Base-by-base conservation (phyloP, 2,797 vertebrate genomes). In the Alectoris magna region DNA sequence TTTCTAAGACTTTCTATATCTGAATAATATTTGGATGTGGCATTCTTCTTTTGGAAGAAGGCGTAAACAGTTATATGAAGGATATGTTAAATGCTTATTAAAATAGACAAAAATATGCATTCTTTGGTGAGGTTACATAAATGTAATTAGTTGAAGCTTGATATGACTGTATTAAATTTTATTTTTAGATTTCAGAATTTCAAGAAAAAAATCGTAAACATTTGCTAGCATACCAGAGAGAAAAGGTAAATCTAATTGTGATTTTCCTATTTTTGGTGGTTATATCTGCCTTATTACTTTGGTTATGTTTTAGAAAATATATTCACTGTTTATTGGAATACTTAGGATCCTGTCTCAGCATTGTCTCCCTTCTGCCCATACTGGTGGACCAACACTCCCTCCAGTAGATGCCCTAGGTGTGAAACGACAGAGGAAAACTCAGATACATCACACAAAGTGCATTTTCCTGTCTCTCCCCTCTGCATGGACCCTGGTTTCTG, bases 181-280 rank as follows among this genome's bases (percentile, higher is more conserved):
- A 48, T 92, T 94, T 93, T 93, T 93, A 99, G 99, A 96, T 99
- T 89, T 83, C 98, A 88, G 97, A 97, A 90, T 99, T 99, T 94
- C 99, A 99, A 97, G 97, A 98, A 84, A 98, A 97, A 94, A 98
- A 99, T 86, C 97, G 98, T 81, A 98, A 96, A 86, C 97, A 98
- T 85, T 97, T 99, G 34, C n/a, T 98, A 71, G 49, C 96, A 58
- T 94, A 98, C 93, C 98, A 98, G 66, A 97, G 97, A 94, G 96
- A 98, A 94, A 98, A 97, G 98, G 99, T 99, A 97, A 97, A 63
- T 93, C 9, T 67, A 27, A 14, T 10, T 27, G 7, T 34, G 17
- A 76, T 48, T 80, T 72, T 43, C 11, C 62, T 39, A 6, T 41
- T 29, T 31, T 59, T 83, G 16, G 67, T 86, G 10, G 8, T 72